Evolutionary conservation across 2,888 invertebrate genomes (phyloP).

Genomic region (Leptura quadrifasciata): DNA sequence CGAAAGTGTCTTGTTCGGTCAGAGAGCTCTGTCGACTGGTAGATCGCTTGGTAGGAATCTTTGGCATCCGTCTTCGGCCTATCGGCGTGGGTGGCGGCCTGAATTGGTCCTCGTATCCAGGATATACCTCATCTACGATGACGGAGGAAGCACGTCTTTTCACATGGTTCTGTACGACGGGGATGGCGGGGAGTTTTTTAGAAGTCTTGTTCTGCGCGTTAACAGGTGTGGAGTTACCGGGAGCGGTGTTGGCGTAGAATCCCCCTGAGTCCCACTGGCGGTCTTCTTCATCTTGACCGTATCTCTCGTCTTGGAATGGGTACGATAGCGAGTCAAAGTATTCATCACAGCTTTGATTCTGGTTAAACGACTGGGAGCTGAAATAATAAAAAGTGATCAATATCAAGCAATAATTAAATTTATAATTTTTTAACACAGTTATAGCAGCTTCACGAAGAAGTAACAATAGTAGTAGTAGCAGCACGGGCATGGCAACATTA

Average conservation of each 20-base stretch:
- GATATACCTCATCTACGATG: constrained; percentile 65
- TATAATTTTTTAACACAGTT: no score
- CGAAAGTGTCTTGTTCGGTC: constrained; percentile 65
- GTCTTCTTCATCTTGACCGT: constrained; percentile 81
- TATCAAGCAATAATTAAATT: neutral
- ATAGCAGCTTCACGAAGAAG: no score
- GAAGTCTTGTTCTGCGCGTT: constrained; percentile 56
- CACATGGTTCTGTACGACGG: constrained; percentile 74
- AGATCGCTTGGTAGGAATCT: constrained; percentile 70
- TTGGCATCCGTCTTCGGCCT: constrained; percentile 70
- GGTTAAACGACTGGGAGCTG: constrained; percentile 61
- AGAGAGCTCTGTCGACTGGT: constrained; percentile 70
- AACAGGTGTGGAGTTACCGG: constrained; percentile 60
- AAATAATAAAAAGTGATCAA: constrained; percentile 35
- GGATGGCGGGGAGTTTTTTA: constrained; percentile 74
- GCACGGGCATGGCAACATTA: no score
- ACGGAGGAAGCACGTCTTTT: constrained; percentile 72
- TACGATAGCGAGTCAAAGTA: constrained; percentile 81
- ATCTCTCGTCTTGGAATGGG: constrained; percentile 78
- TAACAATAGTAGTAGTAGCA: no score
- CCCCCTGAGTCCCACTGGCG: constrained; percentile 86
- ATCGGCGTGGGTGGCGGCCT: constrained; percentile 69
- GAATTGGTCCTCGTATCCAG: constrained; percentile 53
- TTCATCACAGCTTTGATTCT: constrained; percentile 78
- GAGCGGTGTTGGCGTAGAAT: constrained; percentile 65